These are phyloP conservation scores for Platysteira castanea DNA, from an alignment of 2,113 vertebrate genomes.

Conservation along the genomic window DNA sequence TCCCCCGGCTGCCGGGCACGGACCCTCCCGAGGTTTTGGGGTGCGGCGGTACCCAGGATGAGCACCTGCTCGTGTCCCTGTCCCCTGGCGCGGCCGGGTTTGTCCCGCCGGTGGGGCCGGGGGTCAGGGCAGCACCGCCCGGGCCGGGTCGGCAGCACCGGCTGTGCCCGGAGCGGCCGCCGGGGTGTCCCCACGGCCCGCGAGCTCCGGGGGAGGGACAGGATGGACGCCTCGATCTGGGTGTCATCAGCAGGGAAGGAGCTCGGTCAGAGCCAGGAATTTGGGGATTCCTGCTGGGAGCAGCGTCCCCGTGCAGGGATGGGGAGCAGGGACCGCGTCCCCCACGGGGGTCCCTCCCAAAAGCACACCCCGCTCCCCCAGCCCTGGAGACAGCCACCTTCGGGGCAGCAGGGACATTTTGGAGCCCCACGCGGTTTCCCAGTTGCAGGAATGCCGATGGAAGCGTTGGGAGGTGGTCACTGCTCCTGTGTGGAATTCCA, in stretches of 20 bases:
- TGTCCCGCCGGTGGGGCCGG: background rate
- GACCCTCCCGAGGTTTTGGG: background rate
- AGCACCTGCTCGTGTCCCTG: too few species aligned
- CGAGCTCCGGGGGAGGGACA: background rate
- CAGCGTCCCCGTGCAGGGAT: background rate
- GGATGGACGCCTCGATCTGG: rapidly evolving
- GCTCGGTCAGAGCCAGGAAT: background rate
- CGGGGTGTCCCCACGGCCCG: rapidly evolving
- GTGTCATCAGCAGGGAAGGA: background rate
- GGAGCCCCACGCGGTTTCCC: rapidly evolving
- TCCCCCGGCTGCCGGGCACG: background rate
- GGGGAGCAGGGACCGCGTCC: background rate
- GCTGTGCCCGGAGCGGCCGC: rapidly evolving
- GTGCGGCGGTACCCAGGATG: rapidly evolving
- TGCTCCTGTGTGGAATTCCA: background rate
- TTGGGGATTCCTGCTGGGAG: background rate
- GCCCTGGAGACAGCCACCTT: background rate
- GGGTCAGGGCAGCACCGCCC: rapidly evolving
- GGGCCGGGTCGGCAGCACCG: rapidly evolving
- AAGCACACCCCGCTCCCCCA: rapidly evolving
- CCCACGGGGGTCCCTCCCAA: too few species aligned
- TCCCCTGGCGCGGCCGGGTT: rapidly evolving
- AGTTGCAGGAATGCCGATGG: background rate
- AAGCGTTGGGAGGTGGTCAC: background rate
- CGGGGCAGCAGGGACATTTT: background rate